These are phyloP conservation scores for Asobara japonica DNA, from an alignment of 1,140 invertebrate species.

Conservation along the genomic window DNA sequence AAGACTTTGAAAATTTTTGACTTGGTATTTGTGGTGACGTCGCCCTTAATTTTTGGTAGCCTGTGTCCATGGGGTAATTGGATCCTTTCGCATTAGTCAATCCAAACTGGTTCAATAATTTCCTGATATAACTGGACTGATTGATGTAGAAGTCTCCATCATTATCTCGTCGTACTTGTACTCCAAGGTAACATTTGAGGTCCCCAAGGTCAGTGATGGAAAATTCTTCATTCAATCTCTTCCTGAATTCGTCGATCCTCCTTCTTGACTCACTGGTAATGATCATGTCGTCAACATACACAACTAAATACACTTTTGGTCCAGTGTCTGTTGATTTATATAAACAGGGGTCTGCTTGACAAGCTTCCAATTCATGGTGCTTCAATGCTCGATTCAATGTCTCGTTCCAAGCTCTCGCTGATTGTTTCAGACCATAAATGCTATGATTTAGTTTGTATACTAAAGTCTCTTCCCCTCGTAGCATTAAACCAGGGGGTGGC, in stretches of 20 bases:
- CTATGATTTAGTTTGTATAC: constrained; percentile 39
- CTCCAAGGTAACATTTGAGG: not conserved
- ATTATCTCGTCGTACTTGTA: not conserved
- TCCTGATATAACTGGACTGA: not conserved
- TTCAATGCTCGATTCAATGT: constrained; percentile 36
- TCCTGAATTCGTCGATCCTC: too few species aligned
- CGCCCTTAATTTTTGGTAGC: constrained; percentile 25
- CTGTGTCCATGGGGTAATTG: constrained; percentile 21
- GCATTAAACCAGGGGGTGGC: too few species aligned
- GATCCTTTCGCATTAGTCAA: constrained; percentile 6
- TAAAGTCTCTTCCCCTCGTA: constrained; percentile 27
- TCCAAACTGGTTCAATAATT: not conserved
- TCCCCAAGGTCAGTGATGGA: not conserved
- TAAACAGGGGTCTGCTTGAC: constrained; percentile 7
- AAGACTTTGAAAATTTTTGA: constrained; percentile 4
- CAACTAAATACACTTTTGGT: constrained; percentile 16
- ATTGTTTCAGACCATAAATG: constrained; percentile 43
- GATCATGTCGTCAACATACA: constrained; percentile 25
- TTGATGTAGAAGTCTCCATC: constrained; percentile 2
- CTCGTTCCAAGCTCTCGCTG: constrained; percentile 46
- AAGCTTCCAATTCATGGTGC: constrained; percentile 31
- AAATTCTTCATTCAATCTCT: too few species aligned
- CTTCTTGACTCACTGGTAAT: too few species aligned
- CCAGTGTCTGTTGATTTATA: not conserved
- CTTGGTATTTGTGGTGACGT: not conserved